Conservation (phyloP, 2,113 vertebrate genomes). For the Glareola pratincola region DNA sequence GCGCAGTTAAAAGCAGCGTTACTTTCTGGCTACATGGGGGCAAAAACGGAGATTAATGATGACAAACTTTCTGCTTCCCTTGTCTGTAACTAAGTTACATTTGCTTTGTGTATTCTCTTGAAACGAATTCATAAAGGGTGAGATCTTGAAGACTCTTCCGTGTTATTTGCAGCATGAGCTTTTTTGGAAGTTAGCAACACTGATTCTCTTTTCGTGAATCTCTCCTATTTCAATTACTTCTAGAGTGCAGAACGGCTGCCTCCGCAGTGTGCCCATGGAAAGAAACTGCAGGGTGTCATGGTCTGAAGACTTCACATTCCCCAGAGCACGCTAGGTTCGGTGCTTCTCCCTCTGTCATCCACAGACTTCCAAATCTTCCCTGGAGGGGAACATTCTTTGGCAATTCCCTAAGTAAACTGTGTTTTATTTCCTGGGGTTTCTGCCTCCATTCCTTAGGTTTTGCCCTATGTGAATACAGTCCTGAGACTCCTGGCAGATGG, state of each 20-base stretch:
- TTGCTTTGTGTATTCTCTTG: background rate
- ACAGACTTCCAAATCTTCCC: background rate
- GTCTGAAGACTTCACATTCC: background rate
- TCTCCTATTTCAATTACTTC: background rate
- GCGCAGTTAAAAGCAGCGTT: background rate
- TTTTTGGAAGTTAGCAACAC: background rate
- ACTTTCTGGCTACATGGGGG: background rate
- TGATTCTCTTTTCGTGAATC: background rate
- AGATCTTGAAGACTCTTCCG: background rate
- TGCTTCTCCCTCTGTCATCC: background rate
- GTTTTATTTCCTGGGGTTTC: background rate
- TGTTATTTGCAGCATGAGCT: background rate
- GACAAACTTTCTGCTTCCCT: background rate
- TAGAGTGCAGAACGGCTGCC: background rate
- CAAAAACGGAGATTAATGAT: background rate
- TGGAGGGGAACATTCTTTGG: constrained; percentile 4
- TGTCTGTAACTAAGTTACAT: background rate
- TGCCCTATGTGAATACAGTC: background rate
- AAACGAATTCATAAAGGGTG: background rate
- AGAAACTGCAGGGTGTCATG: background rate
- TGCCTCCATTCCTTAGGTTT: background rate
- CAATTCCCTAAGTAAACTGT: background rate
- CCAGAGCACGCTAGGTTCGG: background rate
- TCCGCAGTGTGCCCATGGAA: background rate
- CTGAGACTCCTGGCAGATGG: background rate